Conservation (phyloP, 2,113 vertebrate species). For the Corythaeola cristata region DNA sequence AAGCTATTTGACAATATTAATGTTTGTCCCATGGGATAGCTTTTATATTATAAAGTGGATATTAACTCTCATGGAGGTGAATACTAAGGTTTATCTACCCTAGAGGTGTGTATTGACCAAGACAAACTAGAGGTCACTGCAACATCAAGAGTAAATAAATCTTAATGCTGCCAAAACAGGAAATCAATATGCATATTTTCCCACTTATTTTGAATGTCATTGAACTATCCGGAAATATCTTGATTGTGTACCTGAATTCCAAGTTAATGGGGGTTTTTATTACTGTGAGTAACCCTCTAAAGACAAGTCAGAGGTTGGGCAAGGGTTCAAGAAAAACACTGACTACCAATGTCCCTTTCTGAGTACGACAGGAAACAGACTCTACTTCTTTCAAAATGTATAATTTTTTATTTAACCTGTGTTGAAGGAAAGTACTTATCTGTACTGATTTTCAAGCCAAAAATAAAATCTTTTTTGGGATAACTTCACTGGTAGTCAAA, state of each 20-base stretch:
- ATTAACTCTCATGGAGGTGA: constrained; percentile 61
- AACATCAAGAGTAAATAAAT: constrained; percentile 67
- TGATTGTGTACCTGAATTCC: background rate
- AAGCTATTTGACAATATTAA: background rate
- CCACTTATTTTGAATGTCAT: constrained; percentile 44
- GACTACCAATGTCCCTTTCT: background rate
- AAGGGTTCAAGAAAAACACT: background rate
- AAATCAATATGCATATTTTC: constrained; percentile 70
- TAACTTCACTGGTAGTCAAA: background rate
- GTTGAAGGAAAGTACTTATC: background rate
- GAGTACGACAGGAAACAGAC: background rate
- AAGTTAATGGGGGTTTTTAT: background rate
- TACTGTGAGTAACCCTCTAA: background rate
- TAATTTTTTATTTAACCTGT: background rate
- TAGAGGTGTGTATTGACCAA: constrained; percentile 53
- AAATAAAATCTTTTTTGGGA: background rate
- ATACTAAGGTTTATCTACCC: constrained; percentile 65
- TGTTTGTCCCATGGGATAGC: constrained; percentile 32
- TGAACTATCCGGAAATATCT: constrained; percentile 21
- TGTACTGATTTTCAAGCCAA: background rate
- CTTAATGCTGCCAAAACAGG: constrained; percentile 42
- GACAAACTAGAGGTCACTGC: constrained; percentile 57
- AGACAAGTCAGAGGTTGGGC: background rate
- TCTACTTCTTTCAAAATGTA: background rate
- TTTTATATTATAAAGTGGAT: constrained; percentile 49